Evolutionary conservation across 2,113 vertebrate genomes (phyloP), one percentile per base, ranked within the genome.

Genomic region (Dipodomys stephensi): DNA sequence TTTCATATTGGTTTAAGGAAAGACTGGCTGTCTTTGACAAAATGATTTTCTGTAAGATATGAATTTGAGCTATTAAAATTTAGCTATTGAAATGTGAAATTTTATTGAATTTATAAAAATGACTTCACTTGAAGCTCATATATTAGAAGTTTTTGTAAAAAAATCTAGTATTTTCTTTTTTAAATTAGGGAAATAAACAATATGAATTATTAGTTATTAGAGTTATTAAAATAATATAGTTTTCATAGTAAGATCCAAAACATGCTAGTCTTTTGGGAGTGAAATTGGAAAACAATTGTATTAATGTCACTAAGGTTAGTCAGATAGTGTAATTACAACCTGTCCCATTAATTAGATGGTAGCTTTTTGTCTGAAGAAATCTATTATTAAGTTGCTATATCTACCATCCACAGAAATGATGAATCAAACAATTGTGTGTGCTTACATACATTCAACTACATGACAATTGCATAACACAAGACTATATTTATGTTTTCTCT

Each of bases 1-100:
- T 77, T 9, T 85, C 15, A 92, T 94, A 32, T 39, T 57, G 72
- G 22, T 73, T 97, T 74, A 95, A 72, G 69, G 87, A 81, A 96
- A 30, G n/a, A 87, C 44, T 60, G 8, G 39, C 1, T 10, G 91
- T 30, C 83, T 60, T 46, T 93, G 73, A 94, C 96, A 95, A 86
- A 77, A 2, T 62, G 78, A 16, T 57, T 91, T 95, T 22, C 35
- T 68, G n/a, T n/a, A 25, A 76, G 44, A 91, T 78, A 35, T 57
- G 32, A 0, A 5, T 68, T 49, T 81, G 35, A 60, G 7, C 23
- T 72, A 22, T 18, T 83, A 76, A 57, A 0, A 5, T 68, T 60
- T 35, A 60, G 7, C 19, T 72, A 22, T 18, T 83, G 79, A 57
- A 82, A 35, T 1, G 65, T 30, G 20, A 12, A 57, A 65, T 73